These are phyloP conservation scores for Periplaneta americana DNA, from an alignment of 1,140 invertebrate genomes.

Conservation along the genomic window DNA sequence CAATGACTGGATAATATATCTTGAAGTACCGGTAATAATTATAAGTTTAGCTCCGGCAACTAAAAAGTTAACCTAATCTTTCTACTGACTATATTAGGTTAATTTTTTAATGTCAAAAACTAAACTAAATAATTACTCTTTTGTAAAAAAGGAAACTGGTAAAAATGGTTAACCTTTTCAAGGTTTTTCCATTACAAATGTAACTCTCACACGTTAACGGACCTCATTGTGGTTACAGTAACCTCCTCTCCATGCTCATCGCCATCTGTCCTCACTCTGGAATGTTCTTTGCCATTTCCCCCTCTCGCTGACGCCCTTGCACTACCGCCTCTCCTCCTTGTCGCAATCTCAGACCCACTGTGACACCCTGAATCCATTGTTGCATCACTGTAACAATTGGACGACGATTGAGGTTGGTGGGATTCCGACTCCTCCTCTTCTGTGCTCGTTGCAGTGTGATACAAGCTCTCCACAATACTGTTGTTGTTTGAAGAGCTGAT, in stretches of 20 bases:
- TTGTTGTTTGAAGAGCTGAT: conserved; percentile 13
- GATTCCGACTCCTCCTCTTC: conserved; percentile 32
- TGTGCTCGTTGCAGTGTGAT: conserved; percentile 21
- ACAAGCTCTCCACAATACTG: conserved; percentile 18
- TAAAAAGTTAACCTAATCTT: too few species aligned
- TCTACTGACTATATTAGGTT: too few species aligned
- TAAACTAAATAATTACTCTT: too few species aligned
- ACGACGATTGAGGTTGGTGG: conserved; percentile 31
- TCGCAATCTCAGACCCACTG: conserved; percentile 20
- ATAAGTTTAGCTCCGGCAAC: too few species aligned
- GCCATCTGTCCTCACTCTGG: neutral
- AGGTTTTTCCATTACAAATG: neutral
- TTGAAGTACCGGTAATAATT: too few species aligned
- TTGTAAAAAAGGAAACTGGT: neutral
- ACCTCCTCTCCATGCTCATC: neutral
- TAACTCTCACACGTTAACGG: conserved; percentile 14
- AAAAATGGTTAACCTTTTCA: neutral
- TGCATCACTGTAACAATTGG: conserved; percentile 33
- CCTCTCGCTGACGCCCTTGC: neutral
- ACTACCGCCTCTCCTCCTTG: neutral
- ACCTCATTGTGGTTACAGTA: conserved; percentile 8
- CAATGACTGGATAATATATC: neutral
- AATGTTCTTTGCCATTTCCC: neutral
- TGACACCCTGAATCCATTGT: conserved; percentile 35
- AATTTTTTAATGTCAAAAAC: too few species aligned